Conservation (phyloP, 35 echinoderm and acorn worm species). For the Heliocidaris erythrogramma region DNA sequence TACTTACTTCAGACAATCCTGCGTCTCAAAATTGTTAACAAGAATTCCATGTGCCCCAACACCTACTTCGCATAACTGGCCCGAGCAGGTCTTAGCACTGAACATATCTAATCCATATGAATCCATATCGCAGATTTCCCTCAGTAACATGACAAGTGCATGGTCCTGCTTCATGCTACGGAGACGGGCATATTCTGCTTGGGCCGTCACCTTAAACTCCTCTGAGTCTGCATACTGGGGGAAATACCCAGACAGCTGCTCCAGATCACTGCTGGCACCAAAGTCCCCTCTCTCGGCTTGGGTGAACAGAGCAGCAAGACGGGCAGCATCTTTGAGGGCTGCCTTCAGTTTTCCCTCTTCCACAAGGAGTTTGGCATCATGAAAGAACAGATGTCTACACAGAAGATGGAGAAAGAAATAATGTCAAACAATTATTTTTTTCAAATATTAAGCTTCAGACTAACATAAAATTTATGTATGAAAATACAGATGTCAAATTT, state of each 20-base stretch:
- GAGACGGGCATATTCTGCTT: constrained; percentile 65
- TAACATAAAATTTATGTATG: no score
- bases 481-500: no score
- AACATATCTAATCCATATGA: constrained; percentile 76
- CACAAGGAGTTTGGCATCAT: constrained; percentile 71
- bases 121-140: constrained; percentile 61
- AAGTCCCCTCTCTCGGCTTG: constrained; percentile 75
- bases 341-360: constrained; percentile 62
- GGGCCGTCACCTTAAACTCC: constrained; percentile 52
- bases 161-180: constrained; percentile 67
- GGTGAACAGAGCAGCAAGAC: constrained; percentile 61
- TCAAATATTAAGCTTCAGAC: no score
- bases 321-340: constrained; percentile 66
- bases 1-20: constrained; percentile 45
- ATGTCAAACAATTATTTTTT: background rate
- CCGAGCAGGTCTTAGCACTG: constrained; percentile 50
- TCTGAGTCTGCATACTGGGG: constrained; percentile 34
- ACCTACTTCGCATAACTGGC: constrained; percentile 48
- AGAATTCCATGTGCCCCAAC: constrained; percentile 67
- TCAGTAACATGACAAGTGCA: constrained; percentile 59
- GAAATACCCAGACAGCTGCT: constrained; percentile 42
- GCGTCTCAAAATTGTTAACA: background rate
- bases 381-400: constrained; percentile 78
- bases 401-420: constrained; percentile 38
- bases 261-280: constrained; percentile 42